Percentiles rank a stretch among this genome's conserved stretches.
Evolutionary conservation across 2,888 invertebrate genomes (phyloP).

Genomic region (Nephrotoma appendiculata): DNA sequence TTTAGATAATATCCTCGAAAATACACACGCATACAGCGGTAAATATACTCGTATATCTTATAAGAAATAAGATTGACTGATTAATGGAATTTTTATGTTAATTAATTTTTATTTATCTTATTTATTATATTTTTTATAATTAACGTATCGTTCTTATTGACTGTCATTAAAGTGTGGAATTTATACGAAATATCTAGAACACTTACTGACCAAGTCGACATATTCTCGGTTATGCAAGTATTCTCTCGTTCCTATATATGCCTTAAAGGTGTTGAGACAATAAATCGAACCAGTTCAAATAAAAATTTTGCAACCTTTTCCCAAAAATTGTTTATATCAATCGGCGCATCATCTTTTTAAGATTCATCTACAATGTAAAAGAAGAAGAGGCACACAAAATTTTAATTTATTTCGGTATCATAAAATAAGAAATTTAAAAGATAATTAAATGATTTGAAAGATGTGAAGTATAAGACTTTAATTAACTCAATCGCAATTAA

Average conservation of each 20-base stretch:
- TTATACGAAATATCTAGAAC: not conserved
- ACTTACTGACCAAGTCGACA: not conserved
- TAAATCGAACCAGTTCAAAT: not conserved
- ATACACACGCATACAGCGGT: not conserved
- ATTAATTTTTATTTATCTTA: not conserved
- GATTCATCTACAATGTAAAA: not conserved
- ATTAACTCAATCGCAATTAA: not conserved
- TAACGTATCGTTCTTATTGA: not conserved
- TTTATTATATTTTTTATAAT: not conserved
- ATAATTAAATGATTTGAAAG: not conserved
- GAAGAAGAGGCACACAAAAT: not conserved
- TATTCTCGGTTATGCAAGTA: not conserved
- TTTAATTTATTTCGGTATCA: not conserved
- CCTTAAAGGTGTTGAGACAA: not conserved
- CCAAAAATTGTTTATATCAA: not conserved
- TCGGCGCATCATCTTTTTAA: not conserved
- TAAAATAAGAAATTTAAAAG: not conserved
- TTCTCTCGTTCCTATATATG: not conserved
- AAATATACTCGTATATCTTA: not conserved
- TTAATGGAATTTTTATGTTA: not conserved
- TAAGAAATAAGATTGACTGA: conserved; percentile 2
- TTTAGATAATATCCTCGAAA: not conserved
- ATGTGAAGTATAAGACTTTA: not conserved
- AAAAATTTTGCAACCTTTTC: not conserved
- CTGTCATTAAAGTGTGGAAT: not conserved